A percentile compares a stretch with the other conserved stretches of the same genome.
These are phyloP conservation scores for Cabera pusaria DNA, from an alignment of 2,888 invertebrate genomes.

Conservation along the genomic window DNA sequence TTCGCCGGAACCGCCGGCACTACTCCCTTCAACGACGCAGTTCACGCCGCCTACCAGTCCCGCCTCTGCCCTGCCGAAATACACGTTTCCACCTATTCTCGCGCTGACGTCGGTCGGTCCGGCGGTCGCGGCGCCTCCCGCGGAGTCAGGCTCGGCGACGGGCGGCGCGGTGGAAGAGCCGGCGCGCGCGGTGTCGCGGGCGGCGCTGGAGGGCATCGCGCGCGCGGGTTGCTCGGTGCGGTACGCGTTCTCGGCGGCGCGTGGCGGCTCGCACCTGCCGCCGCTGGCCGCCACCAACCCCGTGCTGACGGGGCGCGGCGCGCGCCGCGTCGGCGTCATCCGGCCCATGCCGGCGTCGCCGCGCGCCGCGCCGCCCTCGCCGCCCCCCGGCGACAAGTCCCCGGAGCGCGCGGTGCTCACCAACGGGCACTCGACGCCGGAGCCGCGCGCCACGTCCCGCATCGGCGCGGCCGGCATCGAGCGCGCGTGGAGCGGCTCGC, in stretches of 20 bases:
- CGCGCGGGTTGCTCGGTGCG: slow-evolving; percentile 87
- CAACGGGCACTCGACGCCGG: slow-evolving; percentile 65
- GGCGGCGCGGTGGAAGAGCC: slow-evolving; percentile 34
- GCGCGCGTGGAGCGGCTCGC: slow-evolving; percentile 61
- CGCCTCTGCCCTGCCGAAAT: background rate
- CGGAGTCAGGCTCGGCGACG: slow-evolving; percentile 67
- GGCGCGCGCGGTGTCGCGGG: slow-evolving; percentile 76
- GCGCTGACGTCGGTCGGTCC: slow-evolving; percentile 82
- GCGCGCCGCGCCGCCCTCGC: slow-evolving; percentile 33
- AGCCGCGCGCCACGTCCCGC: slow-evolving; percentile 55
- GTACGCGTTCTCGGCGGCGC: slow-evolving; percentile 80
- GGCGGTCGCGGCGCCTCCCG: slow-evolving; percentile 80
- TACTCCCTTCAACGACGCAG: background rate
- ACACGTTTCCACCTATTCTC: slow-evolving; percentile 49
- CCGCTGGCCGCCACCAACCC: slow-evolving; percentile 66
- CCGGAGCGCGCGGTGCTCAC: slow-evolving; percentile 35
- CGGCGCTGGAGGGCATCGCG: slow-evolving; percentile 86
- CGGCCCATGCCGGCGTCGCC: slow-evolving; percentile 72
- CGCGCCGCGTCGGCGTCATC: slow-evolving; percentile 82
- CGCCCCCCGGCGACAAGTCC: slow-evolving; percentile 36
- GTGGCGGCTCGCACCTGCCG: slow-evolving; percentile 59
- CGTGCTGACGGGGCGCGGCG: slow-evolving; percentile 58
- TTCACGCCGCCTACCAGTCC: background rate
- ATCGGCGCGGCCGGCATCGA: slow-evolving; percentile 60
- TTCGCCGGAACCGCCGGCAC: background rate